These are phyloP conservation scores for Apoderus coryli DNA, from an alignment of 2,888 invertebrate genomes.

Conservation along the genomic window DNA sequence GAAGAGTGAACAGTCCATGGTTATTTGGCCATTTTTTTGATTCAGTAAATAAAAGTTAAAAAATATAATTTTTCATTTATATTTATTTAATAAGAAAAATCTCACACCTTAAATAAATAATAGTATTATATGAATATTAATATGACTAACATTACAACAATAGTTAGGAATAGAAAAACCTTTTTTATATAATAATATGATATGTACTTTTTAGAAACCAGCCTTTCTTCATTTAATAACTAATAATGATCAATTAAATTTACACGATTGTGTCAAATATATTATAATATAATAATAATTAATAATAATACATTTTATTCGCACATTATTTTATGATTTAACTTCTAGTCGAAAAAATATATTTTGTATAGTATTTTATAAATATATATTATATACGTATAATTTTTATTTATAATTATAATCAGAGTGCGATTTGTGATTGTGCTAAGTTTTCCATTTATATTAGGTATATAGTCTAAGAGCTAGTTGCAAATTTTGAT, in stretches of 20 bases:
- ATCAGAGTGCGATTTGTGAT: conserved; percentile 19
- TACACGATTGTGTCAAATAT: no score
- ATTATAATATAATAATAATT: no score
- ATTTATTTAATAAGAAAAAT: conserved; percentile 32
- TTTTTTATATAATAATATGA: conserved; percentile 19
- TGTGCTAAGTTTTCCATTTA: conserved; percentile 22
- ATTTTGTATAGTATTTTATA: conserved; percentile 27
- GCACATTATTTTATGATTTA: no score
- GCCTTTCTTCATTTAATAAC: conserved; percentile 29
- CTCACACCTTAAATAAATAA: conserved; percentile 27
- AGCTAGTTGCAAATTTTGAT: no score
- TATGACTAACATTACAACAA: conserved; percentile 27
- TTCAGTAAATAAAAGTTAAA: no score
- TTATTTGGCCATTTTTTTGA: no score
- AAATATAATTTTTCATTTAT: conserved; percentile 18
- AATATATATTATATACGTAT: conserved; percentile 18
- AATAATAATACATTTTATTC: no score
- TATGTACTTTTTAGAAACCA: conserved; percentile 30
- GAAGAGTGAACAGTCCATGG: no score
- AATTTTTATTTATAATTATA: conserved; percentile 15
- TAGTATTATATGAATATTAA: conserved; percentile 18
- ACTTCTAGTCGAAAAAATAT: conserved; percentile 32
- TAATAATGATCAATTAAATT: no score
- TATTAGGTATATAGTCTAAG: conserved; percentile 11
- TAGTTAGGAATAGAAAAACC: no score